These are phyloP conservation scores for Craniophora ligustri DNA, from an alignment of 2,888 invertebrate genomes.

Conservation along the genomic window DNA sequence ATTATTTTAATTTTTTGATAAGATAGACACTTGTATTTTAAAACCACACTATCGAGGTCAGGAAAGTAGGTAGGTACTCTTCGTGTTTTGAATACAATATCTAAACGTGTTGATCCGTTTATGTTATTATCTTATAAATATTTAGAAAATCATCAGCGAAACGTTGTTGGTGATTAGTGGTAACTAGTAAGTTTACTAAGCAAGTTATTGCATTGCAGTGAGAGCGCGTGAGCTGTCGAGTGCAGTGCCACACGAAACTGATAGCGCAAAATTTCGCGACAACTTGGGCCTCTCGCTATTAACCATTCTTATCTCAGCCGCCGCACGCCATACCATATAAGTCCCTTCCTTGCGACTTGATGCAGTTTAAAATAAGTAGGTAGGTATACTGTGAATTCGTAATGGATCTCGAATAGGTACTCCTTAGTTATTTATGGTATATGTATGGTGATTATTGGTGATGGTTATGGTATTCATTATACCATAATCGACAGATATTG, in stretches of 20 bases:
- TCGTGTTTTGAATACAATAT: too few species aligned
- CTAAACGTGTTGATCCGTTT: too few species aligned
- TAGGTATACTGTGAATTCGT: neutral
- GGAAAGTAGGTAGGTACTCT: too few species aligned
- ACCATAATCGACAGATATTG: too few species aligned
- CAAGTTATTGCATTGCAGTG: constrained; percentile 42
- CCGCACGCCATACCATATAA: constrained; percentile 47
- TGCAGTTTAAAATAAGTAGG: constrained; percentile 24
- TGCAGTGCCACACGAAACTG: constrained; percentile 52
- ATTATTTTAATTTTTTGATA: constrained; percentile 21
- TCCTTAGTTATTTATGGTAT: too few species aligned
- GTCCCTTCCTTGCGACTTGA: constrained; percentile 51
- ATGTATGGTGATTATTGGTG: too few species aligned
- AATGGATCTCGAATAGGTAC: too few species aligned
- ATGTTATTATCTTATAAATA: too few species aligned
- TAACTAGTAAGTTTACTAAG: too few species aligned
- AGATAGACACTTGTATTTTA: neutral
- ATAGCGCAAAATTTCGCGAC: constrained; percentile 59
- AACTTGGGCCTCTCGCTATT: constrained; percentile 55
- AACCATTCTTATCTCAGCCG: constrained; percentile 62
- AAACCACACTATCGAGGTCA: neutral
- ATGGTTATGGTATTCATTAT: too few species aligned
- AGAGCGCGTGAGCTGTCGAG: constrained; percentile 35
- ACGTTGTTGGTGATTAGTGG: too few species aligned
- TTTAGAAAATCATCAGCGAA: too few species aligned